Conservation (phyloP, 1,140 invertebrate species). For the Bombus waltoni region DNA sequence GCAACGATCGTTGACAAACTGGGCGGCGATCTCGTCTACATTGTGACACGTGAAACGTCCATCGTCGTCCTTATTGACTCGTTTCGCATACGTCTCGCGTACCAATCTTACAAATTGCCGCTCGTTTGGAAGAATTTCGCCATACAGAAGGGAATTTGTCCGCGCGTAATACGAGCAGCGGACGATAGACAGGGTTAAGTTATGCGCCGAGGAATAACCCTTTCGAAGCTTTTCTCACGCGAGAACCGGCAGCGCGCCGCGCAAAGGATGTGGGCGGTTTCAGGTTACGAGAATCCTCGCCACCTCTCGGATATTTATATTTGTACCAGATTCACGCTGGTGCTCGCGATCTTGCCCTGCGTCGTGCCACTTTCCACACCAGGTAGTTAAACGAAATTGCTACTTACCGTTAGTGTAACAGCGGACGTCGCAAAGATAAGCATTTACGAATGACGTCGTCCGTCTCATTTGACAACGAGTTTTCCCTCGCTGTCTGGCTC, state of each 20-base stretch:
- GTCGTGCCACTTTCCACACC: neutral
- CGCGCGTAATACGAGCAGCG: neutral
- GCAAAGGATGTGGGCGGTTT: conserved; percentile 68
- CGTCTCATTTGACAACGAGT: neutral
- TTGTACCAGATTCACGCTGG: conserved; percentile 11
- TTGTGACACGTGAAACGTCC: too few relatives aligned
- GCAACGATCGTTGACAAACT: conserved; percentile 12
- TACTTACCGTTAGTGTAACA: neutral
- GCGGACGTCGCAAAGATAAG: neutral
- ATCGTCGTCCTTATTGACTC: too few relatives aligned
- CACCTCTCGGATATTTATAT: conserved; percentile 22
- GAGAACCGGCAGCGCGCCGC: conserved; percentile 46
- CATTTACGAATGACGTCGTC: too few relatives aligned
- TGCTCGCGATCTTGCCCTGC: neutral
- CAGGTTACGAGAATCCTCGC: conserved; percentile 52
- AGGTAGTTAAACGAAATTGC: neutral
- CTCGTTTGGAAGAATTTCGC: too few relatives aligned
- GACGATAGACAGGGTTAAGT: neutral
- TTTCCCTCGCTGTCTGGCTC: neutral
- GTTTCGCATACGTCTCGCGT: too few relatives aligned
- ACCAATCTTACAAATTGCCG: too few relatives aligned
- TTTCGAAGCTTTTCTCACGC: conserved; percentile 45
- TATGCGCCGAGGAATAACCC: conserved; percentile 18
- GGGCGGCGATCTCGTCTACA: neutral
- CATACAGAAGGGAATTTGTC: neutral